Evolutionary conservation across 2,797 vertebrate species (phyloP).

Genomic region (Liparis tanakae): DNA sequence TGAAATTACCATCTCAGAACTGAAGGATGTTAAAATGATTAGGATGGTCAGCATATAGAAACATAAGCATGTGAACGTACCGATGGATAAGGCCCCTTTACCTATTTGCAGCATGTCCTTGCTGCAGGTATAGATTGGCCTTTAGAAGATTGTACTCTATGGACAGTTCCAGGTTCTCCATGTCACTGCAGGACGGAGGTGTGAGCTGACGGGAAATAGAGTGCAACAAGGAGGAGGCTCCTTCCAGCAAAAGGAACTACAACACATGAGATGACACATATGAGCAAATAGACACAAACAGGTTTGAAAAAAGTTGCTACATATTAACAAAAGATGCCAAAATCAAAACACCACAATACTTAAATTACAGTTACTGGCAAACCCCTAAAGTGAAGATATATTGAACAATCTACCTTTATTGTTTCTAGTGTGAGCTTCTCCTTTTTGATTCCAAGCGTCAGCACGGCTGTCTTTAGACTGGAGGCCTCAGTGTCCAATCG

Average conservation of each 20-base stretch:
- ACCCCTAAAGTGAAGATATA: not conserved
- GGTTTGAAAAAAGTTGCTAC: not conserved
- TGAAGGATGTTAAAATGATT: slow-evolving; percentile 60
- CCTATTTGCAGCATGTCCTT: slow-evolving; percentile 84
- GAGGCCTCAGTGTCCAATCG: slow-evolving; percentile 9
- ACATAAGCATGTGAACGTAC: slow-evolving; percentile 5
- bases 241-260: slow-evolving; percentile 86
- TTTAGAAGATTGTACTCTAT: slow-evolving; percentile 86
- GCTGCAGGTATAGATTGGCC: slow-evolving; percentile 85
- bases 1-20: slow-evolving; percentile 85
- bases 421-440: slow-evolving; percentile 55
- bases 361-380: not conserved
- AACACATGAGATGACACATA: slow-evolving; percentile 29
- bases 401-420: slow-evolving; percentile 69
- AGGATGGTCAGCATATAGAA: slow-evolving; percentile 15
- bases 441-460: slow-evolving; percentile 41
- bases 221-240: slow-evolving; percentile 79
- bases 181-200: slow-evolving; percentile 47
- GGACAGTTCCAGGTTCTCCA: slow-evolving; percentile 84
- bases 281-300: not conserved
- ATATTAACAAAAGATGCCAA: not conserved
- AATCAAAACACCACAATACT: not conserved
- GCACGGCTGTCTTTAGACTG: slow-evolving; percentile 15
- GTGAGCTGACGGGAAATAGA: slow-evolving; percentile 63
- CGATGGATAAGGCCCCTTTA: slow-evolving; percentile 26